Conservation (phyloP, 1,140 invertebrate genomes). For the Cyphomyrmex costatus region DNA sequence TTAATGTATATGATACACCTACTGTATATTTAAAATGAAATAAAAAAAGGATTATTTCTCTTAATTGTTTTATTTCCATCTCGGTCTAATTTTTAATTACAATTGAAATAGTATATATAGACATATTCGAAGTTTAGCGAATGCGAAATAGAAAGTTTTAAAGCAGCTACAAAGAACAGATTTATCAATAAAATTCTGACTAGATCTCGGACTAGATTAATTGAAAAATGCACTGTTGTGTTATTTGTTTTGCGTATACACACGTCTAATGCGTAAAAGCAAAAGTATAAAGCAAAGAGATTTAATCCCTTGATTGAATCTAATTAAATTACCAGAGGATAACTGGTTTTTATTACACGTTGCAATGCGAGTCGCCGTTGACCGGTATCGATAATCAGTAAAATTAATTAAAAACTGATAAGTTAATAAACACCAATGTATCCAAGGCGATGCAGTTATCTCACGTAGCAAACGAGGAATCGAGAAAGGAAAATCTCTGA, state of each 20-base stretch:
- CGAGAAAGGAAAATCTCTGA: conserved; percentile 36
- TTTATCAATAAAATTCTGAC: not conserved
- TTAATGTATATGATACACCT: no score
- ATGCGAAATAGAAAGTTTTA: no score
- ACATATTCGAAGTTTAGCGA: no score
- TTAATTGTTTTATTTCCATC: no score
- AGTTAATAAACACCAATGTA: conserved; percentile 58
- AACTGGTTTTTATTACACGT: conserved; percentile 51
- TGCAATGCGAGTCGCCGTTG: conserved; percentile 16
- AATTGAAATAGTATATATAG: no score
- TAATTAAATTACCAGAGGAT: conserved; percentile 71
- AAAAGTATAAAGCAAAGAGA: conserved; percentile 26
- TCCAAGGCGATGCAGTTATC: conserved; percentile 12
- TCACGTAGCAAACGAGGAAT: not conserved
- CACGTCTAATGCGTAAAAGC: not conserved
- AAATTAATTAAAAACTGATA: conserved; percentile 70
- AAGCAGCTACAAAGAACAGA: no score
- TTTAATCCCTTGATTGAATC: conserved; percentile 28
- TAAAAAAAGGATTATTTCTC: no score
- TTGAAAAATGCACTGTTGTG: not conserved
- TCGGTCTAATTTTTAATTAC: no score
- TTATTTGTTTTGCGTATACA: conserved; percentile 43
- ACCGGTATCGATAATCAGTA: conserved; percentile 57
- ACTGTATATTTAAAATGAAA: no score
- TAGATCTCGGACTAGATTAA: no score